Base-by-base conservation (phyloP, 2,113 vertebrate genomes). In the Anhinga rufa region DNA sequence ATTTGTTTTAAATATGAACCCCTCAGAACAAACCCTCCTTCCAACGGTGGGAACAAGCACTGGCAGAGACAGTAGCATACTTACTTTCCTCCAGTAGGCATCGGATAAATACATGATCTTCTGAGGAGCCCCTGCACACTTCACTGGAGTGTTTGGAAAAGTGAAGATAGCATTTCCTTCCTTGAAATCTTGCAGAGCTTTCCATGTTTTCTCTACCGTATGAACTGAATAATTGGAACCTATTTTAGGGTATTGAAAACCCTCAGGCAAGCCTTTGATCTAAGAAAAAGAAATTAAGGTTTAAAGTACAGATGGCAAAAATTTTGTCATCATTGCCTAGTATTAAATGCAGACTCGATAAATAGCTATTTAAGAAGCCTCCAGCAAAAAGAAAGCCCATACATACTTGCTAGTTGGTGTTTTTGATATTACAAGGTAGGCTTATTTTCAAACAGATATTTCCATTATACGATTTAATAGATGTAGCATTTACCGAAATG, bases 21-120 rank as follows among this genome's bases (percentile, higher is more conserved):
- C 40, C 36, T 64, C 52, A 29, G 32, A 84, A 71, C 17, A 82
- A 86, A 34, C n/a, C 34, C 86, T 46, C 46, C 32, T 93, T 94
- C 36, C 46, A 72, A 12, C 36, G 40, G 9, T 86, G 14, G 49
- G 10, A 80, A 79, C 42, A 75, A 77, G 21, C 51, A 24, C 31
- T 31, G 24, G 36, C 34, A 57, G 38, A 68, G 28, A 29, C 24
- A 19, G 21, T 34, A 49, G 77, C 83, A 88, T 6, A 91, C 91
- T 40, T 97, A 99, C 99, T 98, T 99, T 99, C 97, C 99, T 98
- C 70, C 99, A 96, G 93, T 98, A 99, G 14, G 98, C 98, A 16
- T 99, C 99, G 1, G 99, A 96, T 40, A 99, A 98, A 95, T 99
- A 99, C 99, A 99, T 99, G 91, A 99, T 99, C 97, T 99, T 99